phyloP scores from a whole-genome alignment of 2,888 invertebrate species.

The Noctua fimbriata region DNA sequence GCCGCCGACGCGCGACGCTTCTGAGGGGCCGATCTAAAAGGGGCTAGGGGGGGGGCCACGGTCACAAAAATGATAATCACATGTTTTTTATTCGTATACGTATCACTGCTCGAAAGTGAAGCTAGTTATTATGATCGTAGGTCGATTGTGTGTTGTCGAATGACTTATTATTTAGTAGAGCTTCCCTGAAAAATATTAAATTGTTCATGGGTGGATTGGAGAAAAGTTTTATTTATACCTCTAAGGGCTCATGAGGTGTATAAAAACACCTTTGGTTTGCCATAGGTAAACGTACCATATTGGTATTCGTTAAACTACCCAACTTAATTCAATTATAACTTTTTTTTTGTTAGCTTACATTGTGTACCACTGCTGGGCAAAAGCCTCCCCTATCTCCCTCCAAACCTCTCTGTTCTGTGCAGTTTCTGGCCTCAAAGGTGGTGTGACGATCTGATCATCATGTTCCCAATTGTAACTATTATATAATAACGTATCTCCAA shows the following conservation, averaged over 20 bases:
- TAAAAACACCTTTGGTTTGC: neutral
- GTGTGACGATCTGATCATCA: too few species aligned
- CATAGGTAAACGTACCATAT: neutral
- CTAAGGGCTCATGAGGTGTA: too few species aligned
- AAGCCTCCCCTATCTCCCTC: too few species aligned
- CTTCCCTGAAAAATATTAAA: neutral
- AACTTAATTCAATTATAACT: neutral
- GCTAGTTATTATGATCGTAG: slow-evolving; percentile 25
- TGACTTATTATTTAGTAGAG: neutral
- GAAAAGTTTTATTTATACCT: neutral
- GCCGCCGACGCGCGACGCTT: slow-evolving; percentile 66
- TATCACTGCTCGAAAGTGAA: slow-evolving; percentile 20
- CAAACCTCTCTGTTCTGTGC: too few species aligned
- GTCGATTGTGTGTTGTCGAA: neutral
- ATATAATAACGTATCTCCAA: neutral
- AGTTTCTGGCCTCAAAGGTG: too few species aligned
- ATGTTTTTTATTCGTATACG: slow-evolving; percentile 61
- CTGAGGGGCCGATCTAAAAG: slow-evolving; percentile 55
- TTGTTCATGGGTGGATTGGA: neutral
- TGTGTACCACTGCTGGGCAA: too few species aligned
- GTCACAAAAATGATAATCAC: slow-evolving; percentile 68
- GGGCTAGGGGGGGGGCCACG: slow-evolving; percentile 51
- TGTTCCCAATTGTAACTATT: neutral
- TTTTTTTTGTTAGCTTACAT: too few species aligned
- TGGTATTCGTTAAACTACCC: neutral